Base-by-base conservation (phyloP, 1,140 invertebrate species). In the Eueides isabella region DNA sequence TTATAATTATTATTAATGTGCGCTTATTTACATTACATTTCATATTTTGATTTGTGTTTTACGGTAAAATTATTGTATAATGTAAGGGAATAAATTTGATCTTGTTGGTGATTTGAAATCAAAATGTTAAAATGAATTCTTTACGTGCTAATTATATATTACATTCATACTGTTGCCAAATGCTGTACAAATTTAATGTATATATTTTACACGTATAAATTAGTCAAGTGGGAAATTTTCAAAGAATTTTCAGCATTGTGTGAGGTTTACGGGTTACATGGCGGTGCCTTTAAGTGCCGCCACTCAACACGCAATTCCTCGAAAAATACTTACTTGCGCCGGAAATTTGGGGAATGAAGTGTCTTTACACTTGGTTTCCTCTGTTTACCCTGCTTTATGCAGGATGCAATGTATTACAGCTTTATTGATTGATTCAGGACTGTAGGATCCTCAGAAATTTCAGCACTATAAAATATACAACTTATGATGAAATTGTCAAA, bases 1-100 rank as follows among this genome's bases (percentile, higher is more conserved):
- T 55, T 55, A 55, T 55, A 55, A 55, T 55, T 55, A 55, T 55
- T 23, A 55, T 55, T 48, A 48, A 48, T 48, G 41, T 48, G 1
- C 2, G n/a, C 41, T 19, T 48, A 48, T 48, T 48, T 48, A 19
- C n/a, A 48, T 48, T 19, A 23, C 1, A 23, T 48, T 48, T 48
- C n/a, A 55, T 55, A 26, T 55, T 55, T 55, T 55, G 48, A 55
- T 55, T 55, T 55, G 23, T 55, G 19, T 55, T 55, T 26, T 26
- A 55, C 0, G 12, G n/a, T 55, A 5, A 55, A 55, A 48, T 19
- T 48, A 5, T 55, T 55, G 5, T 12, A 48, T 26, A 26, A 23
- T 4, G 12, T 7, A 23, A 12, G 2, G 26, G 7, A 55, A 55
- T 26, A 55, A 55, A 55, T 44, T 44, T 44, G n/a, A 9, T 55